Percentiles rank a stretch among this genome's conserved stretches.
Conservation (phyloP, 1,140 invertebrate genomes). For the Drepana arcuata region DNA sequence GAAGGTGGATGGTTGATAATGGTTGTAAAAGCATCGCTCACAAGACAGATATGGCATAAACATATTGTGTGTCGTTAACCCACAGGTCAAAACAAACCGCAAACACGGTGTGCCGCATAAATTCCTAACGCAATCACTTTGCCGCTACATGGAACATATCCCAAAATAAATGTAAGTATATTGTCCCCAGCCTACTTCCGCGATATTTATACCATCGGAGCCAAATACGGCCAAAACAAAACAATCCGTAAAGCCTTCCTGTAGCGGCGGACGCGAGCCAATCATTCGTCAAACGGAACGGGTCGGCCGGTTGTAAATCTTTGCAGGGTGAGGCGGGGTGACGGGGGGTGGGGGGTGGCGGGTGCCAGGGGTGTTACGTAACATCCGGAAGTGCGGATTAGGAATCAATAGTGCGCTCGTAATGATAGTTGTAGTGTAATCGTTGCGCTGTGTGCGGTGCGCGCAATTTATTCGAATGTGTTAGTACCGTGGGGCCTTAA, state of each 20-base stretch:
- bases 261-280: constrained; percentile 31
- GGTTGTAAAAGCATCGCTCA: too few species aligned
- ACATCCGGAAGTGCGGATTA: constrained; percentile 70
- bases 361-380: constrained; percentile 43
- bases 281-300: constrained; percentile 55
- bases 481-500: background rate
- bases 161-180: too few species aligned
- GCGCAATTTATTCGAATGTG: background rate
- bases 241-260: constrained; percentile 27
- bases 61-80: too few species aligned
- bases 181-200: constrained; percentile 1
- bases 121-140: too few species aligned
- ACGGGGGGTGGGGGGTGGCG: constrained; percentile 8
- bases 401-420: constrained; percentile 67
- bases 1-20: too few species aligned
- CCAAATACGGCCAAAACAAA: constrained; percentile 21
- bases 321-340: constrained; percentile 17
- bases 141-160: too few species aligned
- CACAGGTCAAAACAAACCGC: too few species aligned
- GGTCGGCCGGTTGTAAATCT: constrained; percentile 43
- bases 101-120: too few species aligned
- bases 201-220: constrained; percentile 12
- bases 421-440: constrained; percentile 68
- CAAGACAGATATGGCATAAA: too few species aligned
- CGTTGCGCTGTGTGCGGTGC: constrained; percentile 48